Percentiles rank a stretch among this genome's conserved stretches.
Evolutionary conservation across 1,140 invertebrate genomes (phyloP).

Genomic region (Vollenhovia emeryi): DNA sequence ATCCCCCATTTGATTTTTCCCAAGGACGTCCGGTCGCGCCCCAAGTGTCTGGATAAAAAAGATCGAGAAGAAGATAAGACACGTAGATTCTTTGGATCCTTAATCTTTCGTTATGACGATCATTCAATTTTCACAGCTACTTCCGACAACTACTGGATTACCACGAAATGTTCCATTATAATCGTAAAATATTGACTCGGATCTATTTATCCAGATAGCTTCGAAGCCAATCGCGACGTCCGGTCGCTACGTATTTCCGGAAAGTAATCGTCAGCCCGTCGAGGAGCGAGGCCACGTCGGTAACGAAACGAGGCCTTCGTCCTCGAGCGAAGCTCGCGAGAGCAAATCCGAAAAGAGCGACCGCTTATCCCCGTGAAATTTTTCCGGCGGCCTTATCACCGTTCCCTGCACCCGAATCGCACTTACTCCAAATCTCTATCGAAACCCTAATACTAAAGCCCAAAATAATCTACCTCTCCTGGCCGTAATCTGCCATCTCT

Average conservation of each 20-base stretch:
- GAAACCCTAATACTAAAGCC: slow-evolving; percentile 84
- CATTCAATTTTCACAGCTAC: not conserved
- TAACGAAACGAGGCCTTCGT: not conserved
- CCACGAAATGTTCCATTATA: not conserved
- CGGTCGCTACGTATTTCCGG: not conserved
- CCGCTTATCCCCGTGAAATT: not conserved
- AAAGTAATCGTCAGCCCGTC: not conserved
- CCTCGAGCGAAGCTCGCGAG: not conserved
- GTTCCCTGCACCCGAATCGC: slow-evolving; percentile 60
- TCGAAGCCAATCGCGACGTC: not conserved
- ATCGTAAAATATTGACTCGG: not conserved
- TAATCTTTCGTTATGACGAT: not conserved
- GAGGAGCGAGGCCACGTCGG: not conserved
- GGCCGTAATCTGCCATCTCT: slow-evolving; percentile 53
- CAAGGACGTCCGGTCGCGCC: not conserved
- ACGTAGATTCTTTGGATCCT: not conserved
- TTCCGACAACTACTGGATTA: not conserved
- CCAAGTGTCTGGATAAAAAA: slow-evolving; percentile 31
- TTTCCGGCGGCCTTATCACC: slow-evolving; percentile 55
- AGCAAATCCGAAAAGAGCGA: not conserved
- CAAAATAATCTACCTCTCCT: slow-evolving; percentile 79
- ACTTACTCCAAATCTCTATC: slow-evolving; percentile 44
- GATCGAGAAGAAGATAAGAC: not conserved
- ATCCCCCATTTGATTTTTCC: not conserved
- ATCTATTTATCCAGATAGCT: slow-evolving; percentile 9